phyloP scores from a whole-genome alignment of 1,140 invertebrate genomes.

The Drosophila watanabei region DNA sequence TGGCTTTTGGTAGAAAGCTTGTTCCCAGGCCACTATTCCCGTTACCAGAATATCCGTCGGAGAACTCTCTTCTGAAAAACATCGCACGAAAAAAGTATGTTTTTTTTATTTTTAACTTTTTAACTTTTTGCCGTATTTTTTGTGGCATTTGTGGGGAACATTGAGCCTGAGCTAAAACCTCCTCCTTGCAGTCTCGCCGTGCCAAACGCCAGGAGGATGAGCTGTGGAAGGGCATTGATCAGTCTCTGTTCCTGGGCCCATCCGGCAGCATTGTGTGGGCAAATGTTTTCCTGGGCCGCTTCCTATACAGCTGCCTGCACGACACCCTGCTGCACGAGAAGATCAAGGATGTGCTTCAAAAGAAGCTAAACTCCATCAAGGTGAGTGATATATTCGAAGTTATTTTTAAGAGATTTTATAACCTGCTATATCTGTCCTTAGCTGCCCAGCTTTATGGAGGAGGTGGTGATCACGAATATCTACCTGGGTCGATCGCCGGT shows the following conservation, averaged over 20 bases:
- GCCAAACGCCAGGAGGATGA: slow-evolving; percentile 80
- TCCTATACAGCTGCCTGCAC: slow-evolving; percentile 92
- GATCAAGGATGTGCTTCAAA: slow-evolving; percentile 92
- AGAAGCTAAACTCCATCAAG: slow-evolving; percentile 94
- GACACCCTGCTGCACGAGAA: slow-evolving; percentile 88
- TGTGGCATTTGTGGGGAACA: background rate
- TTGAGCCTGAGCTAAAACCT: background rate
- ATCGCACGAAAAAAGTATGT: slow-evolving; percentile 69
- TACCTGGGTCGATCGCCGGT: slow-evolving; percentile 92
- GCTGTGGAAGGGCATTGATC: slow-evolving; percentile 83
- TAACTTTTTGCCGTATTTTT: slow-evolving; percentile 10
- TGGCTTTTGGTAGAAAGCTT: slow-evolving; percentile 73
- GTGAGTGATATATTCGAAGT: slow-evolving; percentile 53
- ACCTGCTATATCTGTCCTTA: slow-evolving; percentile 47
- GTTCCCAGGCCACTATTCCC: slow-evolving; percentile 69
- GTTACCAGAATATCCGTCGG: slow-evolving; percentile 38
- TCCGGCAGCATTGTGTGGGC: slow-evolving; percentile 88
- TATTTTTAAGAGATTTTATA: background rate
- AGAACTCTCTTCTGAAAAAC: background rate
- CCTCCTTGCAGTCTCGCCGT: slow-evolving; percentile 60
- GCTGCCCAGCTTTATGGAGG: slow-evolving; percentile 95
- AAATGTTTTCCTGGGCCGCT: slow-evolving; percentile 91
- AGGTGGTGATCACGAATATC: slow-evolving; percentile 91
- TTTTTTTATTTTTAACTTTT: background rate
- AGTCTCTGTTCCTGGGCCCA: slow-evolving; percentile 78